Base-by-base conservation (phyloP, 2,888 invertebrate species). In the Eumacrocentrus americanus region DNA sequence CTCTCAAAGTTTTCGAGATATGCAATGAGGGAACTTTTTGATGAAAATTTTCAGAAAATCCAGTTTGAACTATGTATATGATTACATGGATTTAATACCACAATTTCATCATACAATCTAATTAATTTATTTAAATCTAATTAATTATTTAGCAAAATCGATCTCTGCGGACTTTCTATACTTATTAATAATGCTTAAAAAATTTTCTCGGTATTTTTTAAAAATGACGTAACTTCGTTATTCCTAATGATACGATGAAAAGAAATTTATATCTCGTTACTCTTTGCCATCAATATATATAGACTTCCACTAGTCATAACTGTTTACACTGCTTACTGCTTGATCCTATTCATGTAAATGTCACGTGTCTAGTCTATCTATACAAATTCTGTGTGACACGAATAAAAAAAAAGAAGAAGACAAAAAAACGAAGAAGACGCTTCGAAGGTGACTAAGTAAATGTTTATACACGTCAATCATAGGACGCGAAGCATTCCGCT, bases 401-500 rank as follows among this genome's bases (percentile, higher is more conserved):
- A 50, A 14, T 11, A 22, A 57, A n/a, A 38, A 25, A 51, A 44
- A 20, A 14, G 22, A 18, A 20, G 40, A 53, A 53, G 11, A 53
- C 42, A 54, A 23, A 40, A 16, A 25, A 40, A 18, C 11, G 25
- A 42, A 11, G 20, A 29, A 29, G 29, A 29, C 29, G 29, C 29
- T 29, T 29, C 54, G 67, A 66, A 74, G 70, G 70, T 70, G 72
- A 73, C 72, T 73, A 70, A 73, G 65, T 65, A 71, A 74, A 74
- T 74, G 70, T 74, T 74, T 73, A 71, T 71, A 72, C 70, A 72
- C 66, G 74, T 74, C 74, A 73, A 72, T 74, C 73, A 72, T 63
- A 67, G 70, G 68, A 66, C 66, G 48, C 62, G 65, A 61, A 68
- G 69, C 69, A 69, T 70, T 72, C 67, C 51, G 51, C 66, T 67